phyloP scores from a whole-genome alignment of 1,140 invertebrate genomes.

The Venustaconcha ellipsiformis region DNA sequence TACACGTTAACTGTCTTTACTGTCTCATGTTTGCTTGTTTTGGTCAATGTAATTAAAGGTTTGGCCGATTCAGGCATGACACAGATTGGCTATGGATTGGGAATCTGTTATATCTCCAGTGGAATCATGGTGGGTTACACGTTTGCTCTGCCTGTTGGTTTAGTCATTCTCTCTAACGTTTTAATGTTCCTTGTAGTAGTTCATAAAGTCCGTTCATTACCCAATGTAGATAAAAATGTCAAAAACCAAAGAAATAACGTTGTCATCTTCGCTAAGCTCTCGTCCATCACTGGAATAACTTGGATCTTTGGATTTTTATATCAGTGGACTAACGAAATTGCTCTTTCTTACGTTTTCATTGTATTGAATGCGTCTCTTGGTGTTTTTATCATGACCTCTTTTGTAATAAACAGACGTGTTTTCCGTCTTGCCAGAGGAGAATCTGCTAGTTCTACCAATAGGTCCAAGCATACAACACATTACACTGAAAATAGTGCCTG shows the following conservation, averaged over 20 bases:
- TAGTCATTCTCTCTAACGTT: conserved; percentile 35
- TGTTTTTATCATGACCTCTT: conserved; percentile 74
- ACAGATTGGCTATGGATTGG: conserved; percentile 40
- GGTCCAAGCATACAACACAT: no score
- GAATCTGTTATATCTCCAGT: conserved; percentile 39
- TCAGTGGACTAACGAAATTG: conserved; percentile 26
- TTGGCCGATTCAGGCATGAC: conserved; percentile 16
- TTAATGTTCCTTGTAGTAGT: conserved; percentile 41
- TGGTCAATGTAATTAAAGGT: conserved; percentile 23
- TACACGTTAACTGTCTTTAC: no score
- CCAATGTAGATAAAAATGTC: conserved; percentile 18
- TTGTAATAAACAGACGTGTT: conserved; percentile 58
- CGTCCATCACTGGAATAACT: conserved; percentile 41
- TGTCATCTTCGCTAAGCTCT: conserved; percentile 43
- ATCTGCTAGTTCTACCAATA: no score
- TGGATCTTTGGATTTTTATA: conserved; percentile 49
- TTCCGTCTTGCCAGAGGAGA: no score
- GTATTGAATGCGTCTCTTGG: conserved; percentile 74
- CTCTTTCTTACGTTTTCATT: conserved; percentile 73
- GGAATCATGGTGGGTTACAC: conserved; percentile 26
- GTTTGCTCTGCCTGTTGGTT: conserved; percentile 42
- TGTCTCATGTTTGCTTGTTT: no score
- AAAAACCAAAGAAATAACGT: conserved; percentile 33
- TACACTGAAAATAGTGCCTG: no score
- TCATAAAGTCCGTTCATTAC: conserved; percentile 26